A percentile compares a stretch with the other conserved stretches of the same genome.
phyloP scores from a whole-genome alignment of 2,113 vertebrate genomes.

The Chionomys nivalis region DNA sequence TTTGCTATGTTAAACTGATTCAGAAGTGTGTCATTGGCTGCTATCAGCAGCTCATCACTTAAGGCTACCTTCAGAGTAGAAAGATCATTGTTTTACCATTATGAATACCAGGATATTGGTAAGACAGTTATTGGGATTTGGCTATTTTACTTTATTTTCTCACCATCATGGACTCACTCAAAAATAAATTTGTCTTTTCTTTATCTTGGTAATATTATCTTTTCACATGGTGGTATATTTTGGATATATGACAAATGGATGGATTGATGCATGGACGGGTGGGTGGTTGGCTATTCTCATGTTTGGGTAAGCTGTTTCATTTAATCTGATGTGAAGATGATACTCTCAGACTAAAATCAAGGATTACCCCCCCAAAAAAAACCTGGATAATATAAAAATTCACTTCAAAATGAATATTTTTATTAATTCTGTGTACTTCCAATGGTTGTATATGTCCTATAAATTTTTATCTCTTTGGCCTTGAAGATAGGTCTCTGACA shows the following conservation, averaged over 20 bases:
- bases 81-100: too few relatives aligned
- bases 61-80: neutral
- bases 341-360: neutral
- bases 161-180: neutral
- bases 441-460: fast-evolving
- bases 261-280: neutral
- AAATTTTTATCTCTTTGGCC: too few relatives aligned
- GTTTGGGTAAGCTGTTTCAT: neutral
- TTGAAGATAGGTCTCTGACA: fast-evolving
- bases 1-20: neutral
- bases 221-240: neutral
- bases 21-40: neutral
- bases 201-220: neutral
- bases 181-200: neutral
- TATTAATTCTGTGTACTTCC: neutral
- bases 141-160: neutral
- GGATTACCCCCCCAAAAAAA: neutral
- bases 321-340: neutral
- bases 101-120: neutral
- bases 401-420: neutral
- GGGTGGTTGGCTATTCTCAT: too few relatives aligned
- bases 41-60: too few relatives aligned
- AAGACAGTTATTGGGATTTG: neutral
- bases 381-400: neutral
- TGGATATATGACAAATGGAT: neutral